Evolutionary conservation across 2,113 vertebrate species (phyloP).

Genomic region (human): GRCh38 chr11:78946001-78946500

Average conservation of each 20-base stretch:
- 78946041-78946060: background rate
- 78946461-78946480: background rate
- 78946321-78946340: background rate
- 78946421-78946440: background rate
- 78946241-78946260: background rate
- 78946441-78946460: background rate
- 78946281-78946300: background rate
- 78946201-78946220: background rate
- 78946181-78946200: background rate
- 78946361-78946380: background rate
- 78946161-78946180: background rate
- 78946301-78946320: background rate
- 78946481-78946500: background rate
- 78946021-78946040: background rate
- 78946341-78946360: background rate
- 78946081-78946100: background rate
- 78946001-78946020: background rate
- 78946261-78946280: background rate
- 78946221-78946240: background rate
- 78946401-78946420: background rate
- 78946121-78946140: background rate
- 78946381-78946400: background rate
- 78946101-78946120: background rate
- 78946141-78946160: background rate
- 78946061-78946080: background rate